Base-by-base conservation (phyloP, 2,888 invertebrate species). In the Dryadula phaetusa region DNA sequence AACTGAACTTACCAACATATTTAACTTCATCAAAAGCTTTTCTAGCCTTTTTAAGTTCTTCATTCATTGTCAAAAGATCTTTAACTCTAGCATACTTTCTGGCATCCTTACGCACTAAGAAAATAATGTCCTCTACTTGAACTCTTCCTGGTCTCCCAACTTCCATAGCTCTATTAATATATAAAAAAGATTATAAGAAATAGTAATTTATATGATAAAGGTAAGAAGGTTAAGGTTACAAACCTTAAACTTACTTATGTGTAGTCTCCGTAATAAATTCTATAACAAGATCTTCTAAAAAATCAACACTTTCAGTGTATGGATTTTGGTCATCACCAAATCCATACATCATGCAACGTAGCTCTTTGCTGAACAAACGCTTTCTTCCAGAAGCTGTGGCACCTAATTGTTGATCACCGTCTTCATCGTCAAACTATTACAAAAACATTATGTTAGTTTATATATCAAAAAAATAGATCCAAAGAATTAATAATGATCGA, bases 271-370 rank as follows among this genome's bases (percentile, higher is more conserved):
- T 98, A 32, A 99, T 98, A 86, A 98, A 99, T 90, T 99, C 99
- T 75, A 99, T 98, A 0, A 99, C 99, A 54, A 99, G 92, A 87
- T 99, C 99, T 90, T 99, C 99, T 58, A 99, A 93, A 54, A 99
- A 94, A 85, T 99, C 99, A 0, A 99, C 99, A 83, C 99, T 99
- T 90, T 99, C 99, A 1, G 99, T 99, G 81, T 98, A 99, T 0
- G 99, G 99, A 91, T 99, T 99, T 85, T 98, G 98, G 84, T 99
- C 99, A 87, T 99, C 99, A 4, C 99, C 99, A 93, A 99, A 99
- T 0, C 99, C 99, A 86, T 98, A 99, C 98, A 99, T 99, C 99
- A 99, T 99, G 77, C 98, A 98, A 34, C 98, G 94, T 47, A 99
- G 88, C 86, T 98, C 98, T 87, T 98, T 98, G 67, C 98, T 98